Percentiles rank a stretch among this genome's conserved stretches.
These are phyloP conservation scores for Gracilinanus agilis DNA, from an alignment of 2,113 vertebrate species.

Conservation along the genomic window DNA sequence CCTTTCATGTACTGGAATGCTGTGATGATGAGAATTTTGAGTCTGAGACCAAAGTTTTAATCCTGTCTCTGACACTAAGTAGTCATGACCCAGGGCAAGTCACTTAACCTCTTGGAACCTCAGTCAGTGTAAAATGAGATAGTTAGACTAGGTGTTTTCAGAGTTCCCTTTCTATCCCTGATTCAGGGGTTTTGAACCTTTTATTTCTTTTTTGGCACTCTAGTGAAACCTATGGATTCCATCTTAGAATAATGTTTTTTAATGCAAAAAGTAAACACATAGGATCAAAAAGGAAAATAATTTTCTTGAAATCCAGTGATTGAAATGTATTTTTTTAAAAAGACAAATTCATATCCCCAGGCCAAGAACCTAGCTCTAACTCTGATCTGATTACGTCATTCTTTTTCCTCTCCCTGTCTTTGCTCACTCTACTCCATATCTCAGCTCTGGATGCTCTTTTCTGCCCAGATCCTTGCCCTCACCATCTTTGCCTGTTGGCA, in stretches of 20 bases:
- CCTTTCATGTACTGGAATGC: not conserved
- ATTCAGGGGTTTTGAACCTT: not conserved
- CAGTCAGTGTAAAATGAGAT: not conserved
- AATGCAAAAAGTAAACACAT: not conserved
- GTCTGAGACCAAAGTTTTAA: not conserved
- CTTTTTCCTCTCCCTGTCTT: not conserved
- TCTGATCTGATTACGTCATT: not conserved
- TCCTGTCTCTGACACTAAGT: not conserved
- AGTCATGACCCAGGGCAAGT: not conserved
- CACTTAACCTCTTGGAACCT: not conserved
- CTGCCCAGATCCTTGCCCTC: not conserved
- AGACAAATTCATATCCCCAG: not conserved
- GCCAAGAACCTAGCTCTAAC: not conserved
- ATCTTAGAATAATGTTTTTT: not conserved
- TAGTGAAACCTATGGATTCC: not conserved
- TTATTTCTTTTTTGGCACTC: slow-evolving; percentile 23
- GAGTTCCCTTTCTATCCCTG: not conserved
- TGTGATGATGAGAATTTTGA: not conserved
- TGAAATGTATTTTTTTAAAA: not conserved
- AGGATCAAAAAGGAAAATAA: not conserved
- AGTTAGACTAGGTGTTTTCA: not conserved
- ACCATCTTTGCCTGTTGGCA: not conserved
- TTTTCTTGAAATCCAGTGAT: not conserved
- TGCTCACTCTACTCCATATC: not conserved
- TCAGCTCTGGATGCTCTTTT: not conserved